Conservation (phyloP, 1,140 invertebrate species). For the Apis cerana region DNA sequence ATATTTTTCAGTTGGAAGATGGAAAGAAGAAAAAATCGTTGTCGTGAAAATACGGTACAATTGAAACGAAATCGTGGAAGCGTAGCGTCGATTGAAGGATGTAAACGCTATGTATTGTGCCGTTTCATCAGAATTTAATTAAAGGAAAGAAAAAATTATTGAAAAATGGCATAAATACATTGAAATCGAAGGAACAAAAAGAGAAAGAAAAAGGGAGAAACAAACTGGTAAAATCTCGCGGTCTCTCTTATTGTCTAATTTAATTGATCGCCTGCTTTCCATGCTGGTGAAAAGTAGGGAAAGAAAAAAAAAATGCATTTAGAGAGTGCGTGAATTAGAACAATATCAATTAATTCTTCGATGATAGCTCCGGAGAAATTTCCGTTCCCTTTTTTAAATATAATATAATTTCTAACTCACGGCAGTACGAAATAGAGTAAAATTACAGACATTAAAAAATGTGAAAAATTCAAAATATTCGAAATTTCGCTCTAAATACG, state of each 20-base stretch:
- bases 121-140: not conserved
- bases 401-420: no score
- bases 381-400: no score
- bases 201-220: no score
- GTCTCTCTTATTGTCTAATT: not conserved
- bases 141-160: not conserved
- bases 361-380: not conserved
- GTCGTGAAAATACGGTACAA: not conserved
- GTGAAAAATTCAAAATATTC: no score
- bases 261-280: conserved; percentile 8
- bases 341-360: conserved; percentile 9
- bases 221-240: not conserved
- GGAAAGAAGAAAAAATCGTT: not conserved
- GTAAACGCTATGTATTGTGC: not conserved
- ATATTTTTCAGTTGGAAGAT: no score
- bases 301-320: not conserved
- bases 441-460: no score
- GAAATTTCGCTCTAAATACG: no score
- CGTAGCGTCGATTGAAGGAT: not conserved
- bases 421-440: no score
- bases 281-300: not conserved
- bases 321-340: not conserved
- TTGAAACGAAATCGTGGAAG: conserved; percentile 14
- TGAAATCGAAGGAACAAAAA: not conserved
- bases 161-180: not conserved